These are phyloP conservation scores for Polypedilum pembai DNA, from an alignment of 1,140 invertebrate genomes.

Conservation along the genomic window DNA sequence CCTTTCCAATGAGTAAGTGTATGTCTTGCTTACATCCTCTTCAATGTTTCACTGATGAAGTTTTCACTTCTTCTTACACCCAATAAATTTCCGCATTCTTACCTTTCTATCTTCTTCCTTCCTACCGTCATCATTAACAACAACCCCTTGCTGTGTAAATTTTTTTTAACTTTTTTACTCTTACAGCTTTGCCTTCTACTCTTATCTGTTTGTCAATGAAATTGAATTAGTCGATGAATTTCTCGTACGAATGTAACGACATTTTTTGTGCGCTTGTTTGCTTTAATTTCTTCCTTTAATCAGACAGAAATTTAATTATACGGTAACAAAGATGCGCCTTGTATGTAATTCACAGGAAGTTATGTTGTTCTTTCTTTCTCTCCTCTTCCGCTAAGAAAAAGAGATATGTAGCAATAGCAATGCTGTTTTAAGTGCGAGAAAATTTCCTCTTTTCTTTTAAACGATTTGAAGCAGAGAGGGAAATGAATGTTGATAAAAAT, in stretches of 20 bases:
- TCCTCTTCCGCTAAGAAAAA: not conserved
- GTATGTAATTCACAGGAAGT: constrained; percentile 7
- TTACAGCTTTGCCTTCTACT: not conserved
- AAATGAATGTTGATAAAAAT: no score
- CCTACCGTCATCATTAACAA: not conserved
- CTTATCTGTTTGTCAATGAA: not conserved
- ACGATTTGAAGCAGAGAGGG: no score
- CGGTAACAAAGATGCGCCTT: not conserved
- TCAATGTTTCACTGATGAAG: not conserved
- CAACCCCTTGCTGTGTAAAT: not conserved
- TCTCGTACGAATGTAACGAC: constrained; percentile 2
- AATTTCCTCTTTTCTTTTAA: no score
- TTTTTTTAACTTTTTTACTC: no score
- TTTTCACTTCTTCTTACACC: not conserved
- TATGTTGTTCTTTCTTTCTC: not conserved
- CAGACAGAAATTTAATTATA: constrained; percentile 18
- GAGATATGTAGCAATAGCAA: not conserved
- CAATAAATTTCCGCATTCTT: not conserved
- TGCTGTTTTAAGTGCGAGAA: no score
- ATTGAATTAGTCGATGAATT: constrained; percentile 19
- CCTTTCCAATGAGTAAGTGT: not conserved
- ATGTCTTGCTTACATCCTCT: not conserved
- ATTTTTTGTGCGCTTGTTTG: not conserved
- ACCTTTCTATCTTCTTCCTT: not conserved
- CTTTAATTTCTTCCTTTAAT: constrained; percentile 19